Percentiles rank a stretch among this genome's conserved stretches.
phyloP scores from a whole-genome alignment of 2,113 vertebrate species.

The Perca flavescens region DNA sequence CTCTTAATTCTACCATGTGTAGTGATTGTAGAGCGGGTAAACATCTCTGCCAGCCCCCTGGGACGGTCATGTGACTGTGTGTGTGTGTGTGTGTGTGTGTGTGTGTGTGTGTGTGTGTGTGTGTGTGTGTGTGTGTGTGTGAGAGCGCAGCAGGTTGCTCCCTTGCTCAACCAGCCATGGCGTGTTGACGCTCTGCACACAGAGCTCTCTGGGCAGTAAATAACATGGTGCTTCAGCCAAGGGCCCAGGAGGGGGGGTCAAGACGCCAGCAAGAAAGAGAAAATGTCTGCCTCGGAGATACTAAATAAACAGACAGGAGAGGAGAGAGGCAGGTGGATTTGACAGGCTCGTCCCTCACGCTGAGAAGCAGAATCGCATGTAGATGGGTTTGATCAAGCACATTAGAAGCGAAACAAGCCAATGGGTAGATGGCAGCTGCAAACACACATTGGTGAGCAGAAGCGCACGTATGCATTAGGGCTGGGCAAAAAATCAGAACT shows the following conservation, averaged over 20 bases:
- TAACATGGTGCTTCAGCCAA: conserved; percentile 60
- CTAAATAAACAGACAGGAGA: conserved; percentile 54
- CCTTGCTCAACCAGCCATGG: conserved; percentile 65
- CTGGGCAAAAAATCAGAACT: not conserved
- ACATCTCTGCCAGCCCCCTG: conserved; percentile 60
- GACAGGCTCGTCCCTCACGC: conserved; percentile 58
- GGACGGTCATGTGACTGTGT: conserved; percentile 67
- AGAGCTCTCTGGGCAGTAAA: conserved; percentile 74
- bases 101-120: not conserved
- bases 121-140: conserved; percentile 12
- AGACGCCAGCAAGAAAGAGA: conserved; percentile 53
- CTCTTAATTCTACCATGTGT: conserved; percentile 38
- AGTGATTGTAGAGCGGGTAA: conserved; percentile 59
- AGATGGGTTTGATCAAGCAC: conserved; percentile 61
- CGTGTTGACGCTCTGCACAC: conserved; percentile 62
- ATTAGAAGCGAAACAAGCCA: conserved; percentile 41
- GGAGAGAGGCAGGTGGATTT: conserved; percentile 63
- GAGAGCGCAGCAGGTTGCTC: conserved; percentile 67
- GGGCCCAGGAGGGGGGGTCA: conserved; percentile 58
- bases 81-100: conserved; percentile 12
- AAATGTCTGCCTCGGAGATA: conserved; percentile 58
- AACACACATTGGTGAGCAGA: conserved; percentile 6
- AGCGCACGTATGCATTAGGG: not conserved
- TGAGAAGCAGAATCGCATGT: conserved; percentile 46
- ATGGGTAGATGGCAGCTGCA: not conserved